phyloP scores from a whole-genome alignment of 2,888 invertebrate genomes.

The Oxystoma pomonae region DNA sequence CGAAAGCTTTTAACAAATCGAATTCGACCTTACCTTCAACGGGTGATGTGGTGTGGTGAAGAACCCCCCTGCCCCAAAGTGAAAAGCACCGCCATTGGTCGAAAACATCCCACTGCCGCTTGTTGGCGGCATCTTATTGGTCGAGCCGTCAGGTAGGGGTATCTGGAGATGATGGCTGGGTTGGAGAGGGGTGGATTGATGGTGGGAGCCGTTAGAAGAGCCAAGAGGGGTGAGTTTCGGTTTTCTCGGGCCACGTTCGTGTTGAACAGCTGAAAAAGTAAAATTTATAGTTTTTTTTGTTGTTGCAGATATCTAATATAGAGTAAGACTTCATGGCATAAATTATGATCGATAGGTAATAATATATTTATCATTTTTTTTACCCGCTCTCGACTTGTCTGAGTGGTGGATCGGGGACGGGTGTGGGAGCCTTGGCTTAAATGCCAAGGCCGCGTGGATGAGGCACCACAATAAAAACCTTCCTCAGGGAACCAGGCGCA shows the following conservation, averaged over 20 bases:
- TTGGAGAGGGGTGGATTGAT: slow-evolving; percentile 28
- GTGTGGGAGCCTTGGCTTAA: too few species aligned
- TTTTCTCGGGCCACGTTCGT: slow-evolving; percentile 93
- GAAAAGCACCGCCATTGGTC: slow-evolving; percentile 28
- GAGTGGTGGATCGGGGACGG: too few species aligned
- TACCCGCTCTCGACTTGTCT: too few species aligned
- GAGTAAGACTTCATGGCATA: too few species aligned
- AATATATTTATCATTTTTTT: too few species aligned
- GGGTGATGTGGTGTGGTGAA: slow-evolving; percentile 41
- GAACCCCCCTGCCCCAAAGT: slow-evolving; percentile 39
- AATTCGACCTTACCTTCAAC: slow-evolving; percentile 31
- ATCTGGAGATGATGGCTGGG: slow-evolving; percentile 39
- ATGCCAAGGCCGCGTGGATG: too few species aligned
- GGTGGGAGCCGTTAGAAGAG: slow-evolving; percentile 24
- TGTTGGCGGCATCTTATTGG: slow-evolving; percentile 37
- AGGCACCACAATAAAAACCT: too few species aligned
- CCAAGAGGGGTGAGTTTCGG: slow-evolving; percentile 67
- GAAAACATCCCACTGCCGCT: slow-evolving; percentile 10
- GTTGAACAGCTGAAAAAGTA: slow-evolving; percentile 80
- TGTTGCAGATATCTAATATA: background rate
- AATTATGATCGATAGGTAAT: too few species aligned
- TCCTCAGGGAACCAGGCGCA: too few species aligned
- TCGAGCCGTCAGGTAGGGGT: slow-evolving; percentile 42
- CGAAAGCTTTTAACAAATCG: too few species aligned
- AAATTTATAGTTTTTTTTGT: slow-evolving; percentile 3